Percentiles rank a stretch among this genome's conserved stretches.
These are phyloP conservation scores for Ciconia boyciana DNA, from an alignment of 2,113 vertebrate genomes.

Conservation along the genomic window DNA sequence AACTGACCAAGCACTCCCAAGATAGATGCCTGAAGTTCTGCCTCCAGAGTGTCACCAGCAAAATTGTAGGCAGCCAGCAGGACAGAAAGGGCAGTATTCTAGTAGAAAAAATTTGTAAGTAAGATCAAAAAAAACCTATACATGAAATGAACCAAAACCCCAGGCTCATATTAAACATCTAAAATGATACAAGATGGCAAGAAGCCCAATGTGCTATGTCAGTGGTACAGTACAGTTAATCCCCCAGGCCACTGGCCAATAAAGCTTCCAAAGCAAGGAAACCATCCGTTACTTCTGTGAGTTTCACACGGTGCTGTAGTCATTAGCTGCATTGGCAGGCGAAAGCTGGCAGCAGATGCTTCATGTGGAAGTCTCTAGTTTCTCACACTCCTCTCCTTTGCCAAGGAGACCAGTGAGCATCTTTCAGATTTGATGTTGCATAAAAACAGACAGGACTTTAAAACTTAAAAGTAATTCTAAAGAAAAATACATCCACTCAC, in stretches of 20 bases:
- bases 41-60: slow-evolving; percentile 67
- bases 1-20: slow-evolving; percentile 72
- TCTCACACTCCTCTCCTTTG: background rate
- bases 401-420: background rate
- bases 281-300: background rate
- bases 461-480: background rate
- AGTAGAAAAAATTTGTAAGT: background rate
- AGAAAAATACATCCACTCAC: background rate
- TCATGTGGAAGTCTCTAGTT: background rate
- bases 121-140: background rate
- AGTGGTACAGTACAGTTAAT: background rate
- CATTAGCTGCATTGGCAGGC: background rate
- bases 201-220: background rate
- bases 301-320: background rate
- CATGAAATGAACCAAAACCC: background rate
- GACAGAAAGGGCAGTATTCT: slow-evolving; percentile 81
- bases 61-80: slow-evolving; percentile 72
- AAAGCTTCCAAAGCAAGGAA: background rate
- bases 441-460: background rate
- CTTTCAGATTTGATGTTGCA: background rate
- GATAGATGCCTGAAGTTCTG: slow-evolving; percentile 52
- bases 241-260: background rate
- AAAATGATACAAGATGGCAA: background rate
- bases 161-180: background rate
- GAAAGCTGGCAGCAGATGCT: background rate